Percentiles rank a stretch among this genome's conserved stretches.
These are phyloP conservation scores for Nomada fucata DNA, from an alignment of 2,888 invertebrate species.

Conservation along the genomic window DNA sequence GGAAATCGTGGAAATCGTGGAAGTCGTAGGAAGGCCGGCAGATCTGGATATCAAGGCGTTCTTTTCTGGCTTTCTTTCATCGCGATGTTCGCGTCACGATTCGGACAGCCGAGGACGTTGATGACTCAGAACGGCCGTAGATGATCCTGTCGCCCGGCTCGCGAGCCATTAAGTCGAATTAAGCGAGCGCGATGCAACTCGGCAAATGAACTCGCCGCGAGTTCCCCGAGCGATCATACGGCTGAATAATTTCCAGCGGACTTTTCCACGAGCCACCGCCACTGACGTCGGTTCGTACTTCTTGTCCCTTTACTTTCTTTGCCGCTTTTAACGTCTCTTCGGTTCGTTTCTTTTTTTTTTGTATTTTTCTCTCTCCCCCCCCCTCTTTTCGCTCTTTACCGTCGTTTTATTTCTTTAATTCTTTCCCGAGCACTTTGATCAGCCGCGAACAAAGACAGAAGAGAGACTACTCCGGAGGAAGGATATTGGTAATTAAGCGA, in stretches of 20 bases:
- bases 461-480: background rate
- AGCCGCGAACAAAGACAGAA: constrained; percentile 26
- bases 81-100: constrained; percentile 6
- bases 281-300: background rate
- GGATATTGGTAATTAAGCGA: constrained; percentile 47
- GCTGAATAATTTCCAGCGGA: constrained; percentile 45
- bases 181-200: constrained; percentile 8
- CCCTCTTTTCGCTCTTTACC: too few relatives aligned
- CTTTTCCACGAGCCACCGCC: constrained; percentile 1
- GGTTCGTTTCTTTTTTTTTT: background rate
- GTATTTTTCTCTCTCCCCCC: background rate
- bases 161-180: constrained; percentile 42
- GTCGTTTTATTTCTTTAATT: constrained; percentile 3
- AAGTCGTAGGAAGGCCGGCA: too few relatives aligned
- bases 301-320: constrained; percentile 2
- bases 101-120: background rate
- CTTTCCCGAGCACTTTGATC: constrained; percentile 27
- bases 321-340: background rate
- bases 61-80: background rate
- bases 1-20: background rate
- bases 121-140: background rate
- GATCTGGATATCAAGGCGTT: too few relatives aligned
- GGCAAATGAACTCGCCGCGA: constrained; percentile 38
- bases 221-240: constrained; percentile 45
- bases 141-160: constrained; percentile 18